phyloP scores from a whole-genome alignment of 2,797 vertebrate species.

The Sebastiscus tertius region DNA sequence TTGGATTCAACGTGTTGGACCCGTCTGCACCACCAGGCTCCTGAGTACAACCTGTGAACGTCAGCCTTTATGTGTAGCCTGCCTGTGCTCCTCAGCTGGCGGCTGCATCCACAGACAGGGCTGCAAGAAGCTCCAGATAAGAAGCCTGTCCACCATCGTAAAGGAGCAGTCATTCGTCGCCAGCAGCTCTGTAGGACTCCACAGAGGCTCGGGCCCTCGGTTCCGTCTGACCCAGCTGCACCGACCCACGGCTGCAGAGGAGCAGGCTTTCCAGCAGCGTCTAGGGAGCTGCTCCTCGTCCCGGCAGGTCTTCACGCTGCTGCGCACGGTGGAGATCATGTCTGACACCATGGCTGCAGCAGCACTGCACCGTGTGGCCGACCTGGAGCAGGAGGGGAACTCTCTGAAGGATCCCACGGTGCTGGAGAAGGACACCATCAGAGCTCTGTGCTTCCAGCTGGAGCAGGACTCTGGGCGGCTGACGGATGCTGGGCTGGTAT shows the following conservation, averaged over 20 bases:
- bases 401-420: conserved; percentile 73
- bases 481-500: conserved; percentile 82
- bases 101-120: conserved; percentile 37
- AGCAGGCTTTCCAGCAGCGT: conserved; percentile 69
- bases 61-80: conserved; percentile 20
- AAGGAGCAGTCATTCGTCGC: conserved; percentile 67
- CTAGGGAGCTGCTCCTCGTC: conserved; percentile 78
- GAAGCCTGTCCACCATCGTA: conserved; percentile 62
- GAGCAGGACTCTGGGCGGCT: conserved; percentile 81
- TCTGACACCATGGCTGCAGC: conserved; percentile 84
- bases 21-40: background rate
- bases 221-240: conserved; percentile 66
- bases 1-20: conserved; percentile 4
- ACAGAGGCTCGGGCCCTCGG: conserved; percentile 50
- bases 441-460: conserved; percentile 85
- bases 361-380: conserved; percentile 86
- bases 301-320: conserved; percentile 81
- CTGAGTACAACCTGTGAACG: conserved; percentile 1
- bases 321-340: conserved; percentile 75
- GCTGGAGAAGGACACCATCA: conserved; percentile 80
- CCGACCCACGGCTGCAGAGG: conserved; percentile 65
- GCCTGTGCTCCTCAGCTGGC: conserved; percentile 39
- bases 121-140: conserved; percentile 44
- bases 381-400: conserved; percentile 77
- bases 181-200: conserved; percentile 68